Base-by-base conservation (phyloP, 2,888 invertebrate species). In the Augiades crinisus region DNA sequence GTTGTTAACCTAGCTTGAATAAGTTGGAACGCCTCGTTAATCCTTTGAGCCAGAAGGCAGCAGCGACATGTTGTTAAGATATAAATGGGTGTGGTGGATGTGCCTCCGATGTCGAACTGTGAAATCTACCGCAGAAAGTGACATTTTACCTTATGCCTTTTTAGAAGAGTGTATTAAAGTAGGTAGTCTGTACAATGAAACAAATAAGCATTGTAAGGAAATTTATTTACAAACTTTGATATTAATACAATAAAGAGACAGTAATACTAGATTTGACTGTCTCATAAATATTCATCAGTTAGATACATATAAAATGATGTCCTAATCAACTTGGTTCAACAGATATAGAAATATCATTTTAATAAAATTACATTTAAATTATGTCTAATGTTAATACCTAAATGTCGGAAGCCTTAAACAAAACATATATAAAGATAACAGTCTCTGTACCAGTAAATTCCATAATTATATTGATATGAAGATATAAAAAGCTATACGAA, bases 181-280 rank as follows among this genome's bases (percentile, higher is more conserved):
- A n/a, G n/a, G n/a, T n/a, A n/a, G n/a, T n/a, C n/a, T n/a, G 3
- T 2, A 24, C 5, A 10, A 40, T 22, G 5, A 41, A 41, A 30
- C 16, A 41, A 6, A 30, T 10, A 16, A 30, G 10, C 30, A 41
- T 41, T 41, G 12, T 10, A 27, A 41, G 30, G 41, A 30, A 41
- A 47, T 47, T 47, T 47, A 47, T 47, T 47, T 47, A 47, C 38
- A 47, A 47, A 47, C 38, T 37, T 47, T 13, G 40, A 31, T 38
- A 38, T 47, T 37, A 37, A 38, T 47, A 38, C 6, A 38, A 30
- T 31, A 21, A 19, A 21, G n/a, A 17, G 19, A 38, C 38, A n/a
- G 31, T 31, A 47, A 40, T 10, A n/a, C n/a, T n/a, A 34, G 14
- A 47, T 38, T 47, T 19, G 7, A 22, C 19, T 19, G 31, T 19